These are phyloP conservation scores for Grantiella picta DNA, from an alignment of 2,113 vertebrate species.

Conservation along the genomic window DNA sequence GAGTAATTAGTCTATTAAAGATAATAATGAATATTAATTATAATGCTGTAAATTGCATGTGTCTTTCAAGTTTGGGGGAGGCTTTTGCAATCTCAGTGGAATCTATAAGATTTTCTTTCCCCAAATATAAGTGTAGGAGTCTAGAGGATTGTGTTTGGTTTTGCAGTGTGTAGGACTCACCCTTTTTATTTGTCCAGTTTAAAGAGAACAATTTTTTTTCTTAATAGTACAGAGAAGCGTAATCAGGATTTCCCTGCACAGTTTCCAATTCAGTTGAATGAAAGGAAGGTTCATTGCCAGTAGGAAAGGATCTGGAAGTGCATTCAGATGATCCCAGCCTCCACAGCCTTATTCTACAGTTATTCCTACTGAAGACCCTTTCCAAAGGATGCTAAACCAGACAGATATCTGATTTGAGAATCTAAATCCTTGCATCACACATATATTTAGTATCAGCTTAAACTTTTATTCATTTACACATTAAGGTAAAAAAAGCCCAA, in stretches of 20 bases:
- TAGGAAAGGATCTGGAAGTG: neutral
- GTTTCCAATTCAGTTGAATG: neutral
- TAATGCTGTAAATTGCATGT: neutral
- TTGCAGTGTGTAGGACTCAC: neutral
- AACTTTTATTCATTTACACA: neutral
- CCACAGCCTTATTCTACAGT: neutral
- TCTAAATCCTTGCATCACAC: neutral
- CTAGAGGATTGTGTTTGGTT: neutral
- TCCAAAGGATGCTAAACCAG: neutral
- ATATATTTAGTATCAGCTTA: neutral
- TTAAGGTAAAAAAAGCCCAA: neutral
- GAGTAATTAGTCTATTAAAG: neutral
- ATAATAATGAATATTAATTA: neutral
- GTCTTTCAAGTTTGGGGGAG: neutral
- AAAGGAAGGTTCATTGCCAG: neutral
- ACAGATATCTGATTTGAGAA: neutral
- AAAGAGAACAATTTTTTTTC: neutral
- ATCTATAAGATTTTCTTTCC: neutral
- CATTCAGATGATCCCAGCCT: neutral
- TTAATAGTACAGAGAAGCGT: neutral
- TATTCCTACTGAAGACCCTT: neutral
- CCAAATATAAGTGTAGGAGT: neutral
- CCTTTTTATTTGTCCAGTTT: neutral
- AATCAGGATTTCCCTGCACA: neutral
- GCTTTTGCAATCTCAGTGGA: neutral